phyloP scores from a whole-genome alignment of 2,797 vertebrate genomes.

The Falco concolor region DNA sequence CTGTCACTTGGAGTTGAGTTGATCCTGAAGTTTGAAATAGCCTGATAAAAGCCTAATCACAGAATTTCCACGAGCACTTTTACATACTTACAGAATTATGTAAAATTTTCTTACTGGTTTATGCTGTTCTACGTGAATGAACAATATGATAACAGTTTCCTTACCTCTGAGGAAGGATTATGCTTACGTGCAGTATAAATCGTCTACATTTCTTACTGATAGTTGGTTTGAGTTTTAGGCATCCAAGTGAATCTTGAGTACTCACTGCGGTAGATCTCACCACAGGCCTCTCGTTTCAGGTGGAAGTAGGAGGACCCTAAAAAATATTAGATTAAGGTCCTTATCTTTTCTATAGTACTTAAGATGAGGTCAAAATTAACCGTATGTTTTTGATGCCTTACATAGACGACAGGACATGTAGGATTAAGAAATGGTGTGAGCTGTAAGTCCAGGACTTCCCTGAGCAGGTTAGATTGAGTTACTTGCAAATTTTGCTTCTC shows the following conservation, averaged over 20 bases:
- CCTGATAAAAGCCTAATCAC: neutral
- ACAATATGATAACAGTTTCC: neutral
- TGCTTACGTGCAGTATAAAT: neutral
- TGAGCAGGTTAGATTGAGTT: neutral
- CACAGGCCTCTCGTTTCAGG: neutral
- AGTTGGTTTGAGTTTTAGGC: neutral
- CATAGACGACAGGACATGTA: fast-evolving
- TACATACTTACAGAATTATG: neutral
- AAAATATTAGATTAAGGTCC: neutral
- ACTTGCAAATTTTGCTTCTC: neutral
- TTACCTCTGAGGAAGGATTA: neutral
- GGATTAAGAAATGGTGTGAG: neutral
- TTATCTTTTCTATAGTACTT: neutral
- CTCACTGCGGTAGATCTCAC: neutral
- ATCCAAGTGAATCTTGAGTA: neutral
- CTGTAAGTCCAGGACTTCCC: neutral
- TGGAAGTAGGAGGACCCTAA: neutral
- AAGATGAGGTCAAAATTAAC: neutral
- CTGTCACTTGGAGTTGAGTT: neutral
- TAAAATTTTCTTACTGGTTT: neutral
- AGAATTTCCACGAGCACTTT: neutral
- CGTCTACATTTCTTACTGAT: neutral
- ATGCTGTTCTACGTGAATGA: neutral
- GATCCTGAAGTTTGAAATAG: neutral
- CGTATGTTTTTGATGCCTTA: neutral